Conservation (phyloP, 2,888 invertebrate genomes). For the Pediacus dermestoides region DNA sequence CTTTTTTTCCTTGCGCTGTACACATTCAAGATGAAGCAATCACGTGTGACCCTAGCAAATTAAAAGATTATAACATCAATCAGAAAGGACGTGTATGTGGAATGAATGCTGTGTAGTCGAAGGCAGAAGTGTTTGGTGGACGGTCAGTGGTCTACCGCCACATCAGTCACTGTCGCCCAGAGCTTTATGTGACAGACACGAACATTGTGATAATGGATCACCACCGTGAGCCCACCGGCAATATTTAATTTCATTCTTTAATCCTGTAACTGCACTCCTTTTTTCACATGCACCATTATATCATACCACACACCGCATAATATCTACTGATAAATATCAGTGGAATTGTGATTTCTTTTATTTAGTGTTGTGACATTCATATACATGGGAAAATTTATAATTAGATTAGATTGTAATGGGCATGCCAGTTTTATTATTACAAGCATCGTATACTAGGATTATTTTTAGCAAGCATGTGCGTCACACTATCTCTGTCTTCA, state of each 20-base stretch:
- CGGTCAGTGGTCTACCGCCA: conserved; percentile 32
- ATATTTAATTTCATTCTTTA: conserved; percentile 37
- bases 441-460: no score
- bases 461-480: no score
- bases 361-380: no score
- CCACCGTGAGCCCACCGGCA: conserved; percentile 33
- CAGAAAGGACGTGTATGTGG: conserved; percentile 21
- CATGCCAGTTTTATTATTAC: no score
- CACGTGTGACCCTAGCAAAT: conserved; percentile 27
- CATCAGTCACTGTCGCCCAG: conserved; percentile 41
- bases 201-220: conserved; percentile 42
- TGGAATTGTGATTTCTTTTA: no score
- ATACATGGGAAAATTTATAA: no score
- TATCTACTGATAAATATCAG: no score
- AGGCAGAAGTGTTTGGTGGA: conserved; percentile 12
- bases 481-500: no score
- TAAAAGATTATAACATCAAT: conserved; percentile 31
- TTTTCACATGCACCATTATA: conserved; percentile 27
- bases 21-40: conserved; percentile 21
- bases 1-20: conserved; percentile 7
- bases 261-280: conserved; percentile 26
- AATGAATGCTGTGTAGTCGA: no score
- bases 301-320: conserved; percentile 19
- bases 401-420: no score
- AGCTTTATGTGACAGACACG: conserved; percentile 39